phyloP scores from a whole-genome alignment of 2,888 invertebrate species.

The Trissoscelio sp. region DNA sequence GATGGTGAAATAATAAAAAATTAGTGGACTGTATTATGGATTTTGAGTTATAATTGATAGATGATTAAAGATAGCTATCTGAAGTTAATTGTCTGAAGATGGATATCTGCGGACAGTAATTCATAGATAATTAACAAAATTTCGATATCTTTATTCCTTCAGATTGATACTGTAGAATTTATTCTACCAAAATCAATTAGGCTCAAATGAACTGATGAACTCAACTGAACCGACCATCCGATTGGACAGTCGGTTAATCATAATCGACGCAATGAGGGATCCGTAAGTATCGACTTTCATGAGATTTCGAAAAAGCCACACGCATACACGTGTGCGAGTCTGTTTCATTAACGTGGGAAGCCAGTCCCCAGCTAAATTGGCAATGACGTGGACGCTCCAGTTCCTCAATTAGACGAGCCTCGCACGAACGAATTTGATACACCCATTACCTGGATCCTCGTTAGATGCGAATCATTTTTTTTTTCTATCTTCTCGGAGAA shows the following conservation, averaged over 20 bases:
- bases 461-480: conserved; percentile 48
- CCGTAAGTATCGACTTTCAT: conserved; percentile 40
- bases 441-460: conserved; percentile 55
- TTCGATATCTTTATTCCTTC: no score
- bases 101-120: no score
- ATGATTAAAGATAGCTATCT: no score
- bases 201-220: no score
- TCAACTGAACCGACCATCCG: no score
- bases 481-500: conserved; percentile 6
- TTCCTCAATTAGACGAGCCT: conserved; percentile 62
- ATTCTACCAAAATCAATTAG: no score
- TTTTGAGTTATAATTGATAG: no score
- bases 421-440: conserved; percentile 60
- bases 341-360: conserved; percentile 63
- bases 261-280: neutral
- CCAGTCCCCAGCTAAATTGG: conserved; percentile 58
- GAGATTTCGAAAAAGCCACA: conserved; percentile 40
- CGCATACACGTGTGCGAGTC: conserved; percentile 7
- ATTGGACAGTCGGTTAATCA: neutral
- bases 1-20: no score
- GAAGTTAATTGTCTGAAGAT: no score
- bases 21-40: no score
- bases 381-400: conserved; percentile 63
- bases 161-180: no score
- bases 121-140: no score